Evolutionary conservation across 2,797 vertebrate genomes (phyloP).

Genomic region (Karalla daura): DNA sequence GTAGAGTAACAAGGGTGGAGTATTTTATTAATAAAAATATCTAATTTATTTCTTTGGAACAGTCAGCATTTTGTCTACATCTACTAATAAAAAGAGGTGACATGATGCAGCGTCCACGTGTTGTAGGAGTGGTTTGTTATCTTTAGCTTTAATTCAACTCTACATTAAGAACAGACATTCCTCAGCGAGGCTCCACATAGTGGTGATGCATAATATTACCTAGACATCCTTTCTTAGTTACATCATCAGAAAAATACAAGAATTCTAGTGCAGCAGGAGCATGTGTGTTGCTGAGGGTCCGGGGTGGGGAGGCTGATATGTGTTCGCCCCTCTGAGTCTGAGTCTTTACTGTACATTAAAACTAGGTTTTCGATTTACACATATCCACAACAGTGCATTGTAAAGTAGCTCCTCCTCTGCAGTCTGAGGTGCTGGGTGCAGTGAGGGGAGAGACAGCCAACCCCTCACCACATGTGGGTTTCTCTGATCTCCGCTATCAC

Average conservation of each 20-base stretch:
- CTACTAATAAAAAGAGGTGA: slow-evolving; percentile 13
- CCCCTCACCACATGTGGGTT: slow-evolving; percentile 96
- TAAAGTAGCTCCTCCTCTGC: slow-evolving; percentile 72
- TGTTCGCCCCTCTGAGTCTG: slow-evolving; percentile 63
- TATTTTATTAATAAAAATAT: slow-evolving; percentile 11
- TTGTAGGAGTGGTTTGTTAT: slow-evolving; percentile 42
- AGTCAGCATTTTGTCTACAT: slow-evolving; percentile 19
- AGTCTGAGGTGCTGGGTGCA: slow-evolving; percentile 41
- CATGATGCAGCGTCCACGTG: slow-evolving; percentile 35
- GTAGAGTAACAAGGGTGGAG: slow-evolving; percentile 2
- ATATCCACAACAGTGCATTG: slow-evolving; percentile 84
- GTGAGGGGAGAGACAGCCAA: slow-evolving; percentile 32
- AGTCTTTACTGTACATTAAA: slow-evolving; percentile 88
- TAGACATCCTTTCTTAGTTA: slow-evolving; percentile 74
- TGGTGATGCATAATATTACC: slow-evolving; percentile 56
- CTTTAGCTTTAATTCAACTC: slow-evolving; percentile 77
- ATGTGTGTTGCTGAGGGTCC: slow-evolving; percentile 38
- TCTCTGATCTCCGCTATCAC: slow-evolving; percentile 98
- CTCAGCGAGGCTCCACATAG: slow-evolving; percentile 82
- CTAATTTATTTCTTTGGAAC: slow-evolving; percentile 38
- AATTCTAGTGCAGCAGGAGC: slow-evolving; percentile 45
- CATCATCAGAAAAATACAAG: slow-evolving; percentile 70
- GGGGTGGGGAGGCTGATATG: slow-evolving; percentile 60
- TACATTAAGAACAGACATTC: slow-evolving; percentile 80
- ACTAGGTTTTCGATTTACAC: slow-evolving; percentile 79